Evolutionary conservation across 2,113 vertebrate species (phyloP).

Genomic region (Mesembrinibis cayennensis): DNA sequence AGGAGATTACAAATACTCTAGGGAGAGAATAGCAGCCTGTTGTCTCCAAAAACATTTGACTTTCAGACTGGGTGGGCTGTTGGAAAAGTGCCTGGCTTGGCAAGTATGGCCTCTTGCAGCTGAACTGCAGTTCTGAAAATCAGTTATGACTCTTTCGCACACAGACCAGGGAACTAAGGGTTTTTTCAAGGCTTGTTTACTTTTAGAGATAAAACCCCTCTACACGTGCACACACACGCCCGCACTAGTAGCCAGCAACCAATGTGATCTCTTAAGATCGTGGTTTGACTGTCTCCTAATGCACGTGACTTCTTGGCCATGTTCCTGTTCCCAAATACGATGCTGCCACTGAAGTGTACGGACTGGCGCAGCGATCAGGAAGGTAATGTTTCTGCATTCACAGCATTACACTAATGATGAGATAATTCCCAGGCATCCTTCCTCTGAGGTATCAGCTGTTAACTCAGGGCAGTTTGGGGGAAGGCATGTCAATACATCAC

Average conservation of each 20-base stretch:
- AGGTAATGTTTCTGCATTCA: background rate
- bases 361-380: background rate
- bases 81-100: background rate
- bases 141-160: background rate
- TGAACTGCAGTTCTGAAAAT: slow-evolving; percentile 22
- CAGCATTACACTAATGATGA: background rate
- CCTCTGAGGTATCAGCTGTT: background rate
- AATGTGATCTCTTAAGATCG: background rate
- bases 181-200: background rate
- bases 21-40: background rate
- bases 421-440: background rate
- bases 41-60: background rate
- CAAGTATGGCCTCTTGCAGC: background rate
- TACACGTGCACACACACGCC: background rate
- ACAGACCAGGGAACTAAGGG: background rate
- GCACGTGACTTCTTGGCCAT: background rate
- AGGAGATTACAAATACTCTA: background rate
- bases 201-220: background rate
- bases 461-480: background rate
- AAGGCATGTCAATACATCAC: background rate
- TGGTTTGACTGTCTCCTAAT: background rate
- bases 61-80: background rate
- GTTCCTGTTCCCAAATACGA: background rate
- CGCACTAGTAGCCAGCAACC: background rate
- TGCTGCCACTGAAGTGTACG: background rate